These are phyloP conservation scores for Volucella inanis DNA, from an alignment of 2,888 invertebrate species.

Conservation along the genomic window DNA sequence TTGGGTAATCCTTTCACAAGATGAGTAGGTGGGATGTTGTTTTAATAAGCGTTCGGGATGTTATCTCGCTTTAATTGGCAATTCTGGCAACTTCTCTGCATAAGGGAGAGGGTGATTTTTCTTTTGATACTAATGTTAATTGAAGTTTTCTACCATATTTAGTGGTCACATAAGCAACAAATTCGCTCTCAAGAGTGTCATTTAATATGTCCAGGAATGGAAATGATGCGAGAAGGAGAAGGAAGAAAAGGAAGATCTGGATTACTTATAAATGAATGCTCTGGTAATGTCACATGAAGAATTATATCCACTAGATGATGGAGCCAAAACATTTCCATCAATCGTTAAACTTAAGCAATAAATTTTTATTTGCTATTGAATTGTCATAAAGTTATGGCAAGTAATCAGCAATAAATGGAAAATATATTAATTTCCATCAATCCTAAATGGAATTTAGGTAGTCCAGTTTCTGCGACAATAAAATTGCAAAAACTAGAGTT, in stretches of 20 bases:
- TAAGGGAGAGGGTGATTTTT: slow-evolving; percentile 19
- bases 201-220: no score
- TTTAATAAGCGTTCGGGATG: slow-evolving; percentile 71
- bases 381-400: no score
- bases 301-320: background rate
- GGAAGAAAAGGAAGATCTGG: no score
- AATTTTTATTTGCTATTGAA: background rate
- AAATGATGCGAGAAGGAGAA: no score
- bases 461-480: no score
- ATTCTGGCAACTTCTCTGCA: slow-evolving; percentile 63
- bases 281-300: no score
- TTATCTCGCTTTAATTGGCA: slow-evolving; percentile 71
- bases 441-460: no score
- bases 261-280: no score
- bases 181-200: no score
- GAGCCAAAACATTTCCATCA: slow-evolving; percentile 1
- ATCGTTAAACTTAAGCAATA: slow-evolving; percentile 8
- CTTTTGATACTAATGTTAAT: slow-evolving; percentile 31
- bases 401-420: no score
- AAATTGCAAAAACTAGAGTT: no score
- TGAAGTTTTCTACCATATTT: slow-evolving; percentile 37
- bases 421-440: no score
- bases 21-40: slow-evolving; percentile 51
- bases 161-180: slow-evolving; percentile 13
- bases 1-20: slow-evolving; percentile 61